Percentiles rank a stretch among this genome's conserved stretches.
Conservation (phyloP, 1,140 invertebrate species). For the Drosophila teissieri region DNA sequence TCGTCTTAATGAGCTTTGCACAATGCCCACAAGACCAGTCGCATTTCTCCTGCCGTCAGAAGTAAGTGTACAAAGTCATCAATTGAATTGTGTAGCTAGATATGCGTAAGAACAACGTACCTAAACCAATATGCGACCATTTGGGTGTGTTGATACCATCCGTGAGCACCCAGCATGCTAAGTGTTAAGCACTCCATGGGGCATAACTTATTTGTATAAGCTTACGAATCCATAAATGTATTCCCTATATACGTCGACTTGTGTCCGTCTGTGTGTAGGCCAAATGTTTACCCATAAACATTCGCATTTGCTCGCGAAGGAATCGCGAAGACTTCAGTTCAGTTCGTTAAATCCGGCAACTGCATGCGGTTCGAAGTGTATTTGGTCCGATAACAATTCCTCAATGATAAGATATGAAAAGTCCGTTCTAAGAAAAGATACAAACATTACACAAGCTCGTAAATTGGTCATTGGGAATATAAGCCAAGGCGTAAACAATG, state of each 20-base stretch:
- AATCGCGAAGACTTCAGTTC: constrained; percentile 37
- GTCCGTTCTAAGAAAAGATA: constrained; percentile 44
- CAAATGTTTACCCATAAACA: constrained; percentile 46
- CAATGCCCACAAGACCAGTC: no score
- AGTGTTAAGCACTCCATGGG: constrained; percentile 39
- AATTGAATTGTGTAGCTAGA: constrained; percentile 13
- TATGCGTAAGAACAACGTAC: constrained; percentile 4
- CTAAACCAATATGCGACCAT: constrained; percentile 20
- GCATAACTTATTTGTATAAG: constrained; percentile 35
- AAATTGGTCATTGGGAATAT: constrained; percentile 32
- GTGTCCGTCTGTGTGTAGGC: constrained; percentile 15
- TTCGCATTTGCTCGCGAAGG: constrained; percentile 35
- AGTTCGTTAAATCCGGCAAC: constrained; percentile 33
- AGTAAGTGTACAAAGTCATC: constrained; percentile 27
- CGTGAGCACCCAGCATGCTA: constrained; percentile 29
- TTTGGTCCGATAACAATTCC: constrained; percentile 37
- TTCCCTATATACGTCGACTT: constrained; percentile 24
- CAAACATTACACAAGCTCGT: constrained; percentile 29
- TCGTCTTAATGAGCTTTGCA: background rate
- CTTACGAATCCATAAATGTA: constrained; percentile 35
- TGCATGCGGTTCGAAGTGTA: constrained; percentile 38
- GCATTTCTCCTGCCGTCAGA: background rate
- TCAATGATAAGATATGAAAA: constrained; percentile 48
- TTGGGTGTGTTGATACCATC: constrained; percentile 5
- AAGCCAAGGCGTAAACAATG: constrained; percentile 25